A percentile compares a stretch with the other conserved stretches of the same genome.
Evolutionary conservation across 92 coral and sea anemone species (phyloP).

Genomic region (Montipora capitata): DNA sequence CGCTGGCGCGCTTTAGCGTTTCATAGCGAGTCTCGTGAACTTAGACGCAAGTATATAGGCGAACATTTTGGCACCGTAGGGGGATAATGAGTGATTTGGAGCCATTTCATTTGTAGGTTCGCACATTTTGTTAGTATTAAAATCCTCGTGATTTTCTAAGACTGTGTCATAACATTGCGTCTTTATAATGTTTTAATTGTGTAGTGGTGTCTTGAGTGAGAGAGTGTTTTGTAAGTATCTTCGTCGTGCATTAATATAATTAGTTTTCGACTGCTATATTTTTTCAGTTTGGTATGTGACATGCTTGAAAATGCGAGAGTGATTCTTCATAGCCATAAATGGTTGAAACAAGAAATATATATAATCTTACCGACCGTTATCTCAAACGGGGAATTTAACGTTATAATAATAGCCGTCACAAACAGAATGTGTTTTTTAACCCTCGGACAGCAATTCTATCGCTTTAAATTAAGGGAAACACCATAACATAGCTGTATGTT

Average conservation of each 20-base stretch:
- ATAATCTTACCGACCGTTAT: constrained; percentile 14
- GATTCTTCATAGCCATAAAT: neutral
- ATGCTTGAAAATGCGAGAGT: neutral
- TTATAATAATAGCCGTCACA: constrained; percentile 4
- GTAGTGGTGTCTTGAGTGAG: constrained; percentile 1
- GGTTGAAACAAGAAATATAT: neutral
- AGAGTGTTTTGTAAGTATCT: neutral
- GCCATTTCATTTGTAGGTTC: constrained; percentile 27
- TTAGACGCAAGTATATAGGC: neutral
- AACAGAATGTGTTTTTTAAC: neutral
- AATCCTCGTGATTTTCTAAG: constrained; percentile 3
- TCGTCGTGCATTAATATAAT: neutral
- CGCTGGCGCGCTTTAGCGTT: neutral
- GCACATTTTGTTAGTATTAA: constrained; percentile 15
- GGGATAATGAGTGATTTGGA: constrained; percentile 34
- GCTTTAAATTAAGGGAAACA: constrained; percentile 4
- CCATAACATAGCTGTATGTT: neutral
- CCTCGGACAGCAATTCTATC: constrained; percentile 10
- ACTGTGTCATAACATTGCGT: constrained; percentile 8
- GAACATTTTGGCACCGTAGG: constrained; percentile 19
- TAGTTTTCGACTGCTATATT: neutral
- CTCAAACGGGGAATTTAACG: constrained; percentile 32
- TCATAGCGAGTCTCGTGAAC: neutral
- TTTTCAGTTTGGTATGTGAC: neutral
- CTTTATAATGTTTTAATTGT: neutral